phyloP scores from a whole-genome alignment of 2,888 invertebrate genomes.

The Acrobasis repandana region DNA sequence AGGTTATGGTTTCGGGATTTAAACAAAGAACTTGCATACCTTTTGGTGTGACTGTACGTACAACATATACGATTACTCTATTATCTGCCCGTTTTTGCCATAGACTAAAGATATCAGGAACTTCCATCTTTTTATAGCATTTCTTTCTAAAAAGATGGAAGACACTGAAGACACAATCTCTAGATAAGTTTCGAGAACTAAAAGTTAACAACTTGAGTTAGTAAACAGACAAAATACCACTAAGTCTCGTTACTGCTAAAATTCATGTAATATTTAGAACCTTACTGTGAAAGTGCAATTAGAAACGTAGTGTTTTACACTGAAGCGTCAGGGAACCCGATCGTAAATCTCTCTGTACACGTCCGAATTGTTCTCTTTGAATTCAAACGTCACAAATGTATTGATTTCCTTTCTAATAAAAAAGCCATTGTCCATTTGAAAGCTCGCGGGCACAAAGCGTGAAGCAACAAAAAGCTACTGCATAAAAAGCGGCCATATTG shows the following conservation, averaged over 20 bases:
- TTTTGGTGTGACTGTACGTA: too few relatives aligned
- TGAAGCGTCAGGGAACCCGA: slow-evolving; percentile 29
- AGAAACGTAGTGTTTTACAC: slow-evolving; percentile 22
- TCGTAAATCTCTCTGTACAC: slow-evolving; percentile 33
- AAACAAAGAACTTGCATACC: too few relatives aligned
- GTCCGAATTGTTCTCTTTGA: slow-evolving; percentile 40
- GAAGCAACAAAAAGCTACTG: slow-evolving; percentile 73
- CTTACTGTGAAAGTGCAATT: slow-evolving; percentile 6
- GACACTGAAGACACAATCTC: too few relatives aligned
- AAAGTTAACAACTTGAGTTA: too few relatives aligned
- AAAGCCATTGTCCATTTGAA: slow-evolving; percentile 70
- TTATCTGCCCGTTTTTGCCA: too few relatives aligned
- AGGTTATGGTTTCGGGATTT: too few relatives aligned
- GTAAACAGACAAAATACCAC: too few relatives aligned
- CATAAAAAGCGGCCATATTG: slow-evolving; percentile 67
- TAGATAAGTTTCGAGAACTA: too few relatives aligned
- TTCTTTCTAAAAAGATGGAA: too few relatives aligned
- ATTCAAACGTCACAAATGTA: slow-evolving; percentile 54
- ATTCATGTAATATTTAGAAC: neutral
- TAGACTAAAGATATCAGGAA: too few relatives aligned
- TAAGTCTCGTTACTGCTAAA: neutral
- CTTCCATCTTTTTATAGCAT: too few relatives aligned
- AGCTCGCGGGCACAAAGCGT: slow-evolving; percentile 73
- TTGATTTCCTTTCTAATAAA: slow-evolving; percentile 72
- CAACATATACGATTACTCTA: too few relatives aligned